These are phyloP conservation scores for Xyliphius kryptos DNA, from an alignment of 2,113 vertebrate genomes.

Conservation along the genomic window DNA sequence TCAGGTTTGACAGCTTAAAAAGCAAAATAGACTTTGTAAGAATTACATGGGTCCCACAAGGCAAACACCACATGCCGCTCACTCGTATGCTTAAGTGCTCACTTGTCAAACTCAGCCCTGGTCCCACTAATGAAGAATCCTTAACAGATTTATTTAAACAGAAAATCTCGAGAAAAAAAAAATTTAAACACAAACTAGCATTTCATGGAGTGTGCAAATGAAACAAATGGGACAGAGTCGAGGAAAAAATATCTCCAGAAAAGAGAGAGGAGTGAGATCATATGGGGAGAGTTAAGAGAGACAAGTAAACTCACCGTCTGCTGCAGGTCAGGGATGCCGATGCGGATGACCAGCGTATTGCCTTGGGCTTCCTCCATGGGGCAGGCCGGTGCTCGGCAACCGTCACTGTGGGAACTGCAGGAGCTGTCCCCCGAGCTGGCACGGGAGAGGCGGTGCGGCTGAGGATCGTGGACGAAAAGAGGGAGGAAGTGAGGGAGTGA, in stretches of 20 bases:
- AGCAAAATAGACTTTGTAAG: constrained; percentile 7
- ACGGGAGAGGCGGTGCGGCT: constrained; percentile 33
- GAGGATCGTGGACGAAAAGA: constrained; percentile 37
- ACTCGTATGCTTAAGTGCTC: constrained; percentile 7
- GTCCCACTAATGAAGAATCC: constrained; percentile 31
- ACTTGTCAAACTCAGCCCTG: constrained; percentile 25
- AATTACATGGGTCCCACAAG: constrained; percentile 7
- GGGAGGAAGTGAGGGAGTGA: constrained; percentile 39
- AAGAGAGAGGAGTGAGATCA: constrained; percentile 1
- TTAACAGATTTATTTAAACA: constrained; percentile 1
- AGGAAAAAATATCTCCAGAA: background rate
- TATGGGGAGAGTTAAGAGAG: constrained; percentile 23
- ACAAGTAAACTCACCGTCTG: constrained; percentile 38
- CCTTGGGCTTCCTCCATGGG: constrained; percentile 45
- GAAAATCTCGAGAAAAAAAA: background rate
- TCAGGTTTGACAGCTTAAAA: constrained; percentile 36
- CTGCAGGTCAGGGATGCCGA: constrained; percentile 44
- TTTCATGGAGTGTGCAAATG: background rate
- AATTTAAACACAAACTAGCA: no score
- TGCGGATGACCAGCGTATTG: constrained; percentile 44
- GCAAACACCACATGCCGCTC: background rate
- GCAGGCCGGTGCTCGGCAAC: constrained; percentile 37
- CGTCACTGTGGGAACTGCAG: constrained; percentile 38
- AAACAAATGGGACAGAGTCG: constrained; percentile 2
- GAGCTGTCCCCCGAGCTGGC: constrained; percentile 40